Percentiles rank a stretch among this genome's conserved stretches.
Conservation (phyloP, 35 echinoderm and acorn worm species). For the Anneissia japonica region DNA sequence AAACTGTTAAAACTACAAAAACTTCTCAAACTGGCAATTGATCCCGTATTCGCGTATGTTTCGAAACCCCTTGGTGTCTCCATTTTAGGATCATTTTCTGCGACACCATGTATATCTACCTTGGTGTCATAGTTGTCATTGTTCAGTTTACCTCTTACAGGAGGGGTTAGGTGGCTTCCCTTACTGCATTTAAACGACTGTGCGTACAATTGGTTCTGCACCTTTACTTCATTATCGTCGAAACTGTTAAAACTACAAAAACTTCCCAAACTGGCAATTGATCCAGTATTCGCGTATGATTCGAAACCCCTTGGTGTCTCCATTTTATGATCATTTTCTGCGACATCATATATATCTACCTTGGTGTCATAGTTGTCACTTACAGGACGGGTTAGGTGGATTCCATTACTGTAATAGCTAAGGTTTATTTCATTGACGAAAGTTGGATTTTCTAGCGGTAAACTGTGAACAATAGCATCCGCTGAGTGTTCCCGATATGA, state of each 20-base stretch:
- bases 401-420: not conserved
- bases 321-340: not conserved
- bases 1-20: not conserved
- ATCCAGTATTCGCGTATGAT: not conserved
- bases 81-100: too few species aligned
- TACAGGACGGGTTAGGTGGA: not conserved
- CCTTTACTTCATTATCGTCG: not conserved
- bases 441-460: not conserved
- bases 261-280: not conserved
- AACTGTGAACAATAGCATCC: not conserved
- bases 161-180: too few species aligned
- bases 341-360: not conserved
- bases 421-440: not conserved
- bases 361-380: not conserved
- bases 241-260: not conserved
- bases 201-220: not conserved
- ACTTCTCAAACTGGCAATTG: not conserved
- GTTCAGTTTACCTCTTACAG: too few species aligned
- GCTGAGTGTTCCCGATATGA: not conserved
- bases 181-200: not conserved
- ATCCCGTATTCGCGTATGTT: not conserved
- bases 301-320: not conserved
- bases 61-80: too few species aligned
- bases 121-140: too few species aligned
- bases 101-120: too few species aligned